Evolutionary conservation across 2,113 vertebrate species (phyloP), one percentile per base, ranked within the genome.

Genomic region (Syrmaticus mikado): DNA sequence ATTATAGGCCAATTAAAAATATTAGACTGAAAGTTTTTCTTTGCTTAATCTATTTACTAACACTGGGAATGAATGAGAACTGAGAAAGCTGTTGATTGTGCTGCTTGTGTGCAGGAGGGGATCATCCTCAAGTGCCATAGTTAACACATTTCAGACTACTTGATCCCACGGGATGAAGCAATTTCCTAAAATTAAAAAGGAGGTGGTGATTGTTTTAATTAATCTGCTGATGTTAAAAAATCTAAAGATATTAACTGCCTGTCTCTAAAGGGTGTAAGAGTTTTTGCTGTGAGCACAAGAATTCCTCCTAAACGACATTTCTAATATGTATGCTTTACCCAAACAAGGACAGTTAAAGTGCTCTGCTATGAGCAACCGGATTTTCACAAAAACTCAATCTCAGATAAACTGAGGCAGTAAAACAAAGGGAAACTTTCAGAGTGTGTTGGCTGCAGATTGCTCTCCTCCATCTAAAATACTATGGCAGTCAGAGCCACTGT

Each of bases 131-230:
- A 70, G 27, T 4, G 32, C 65, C 74, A 34, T 7, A 71, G 64
- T 81, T 80, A 73, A 68, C 72, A 46, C 15, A n/a, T 65, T 87
- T 85, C 43, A 50, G 73, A 73, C 61, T 38, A 64, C 3, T 12
- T 22, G 22, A 58, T 77, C 76, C 80, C 86, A 80, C 5, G 30
- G n/a, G 53, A 88, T 70, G 36, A 90, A 90, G n/a, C 53, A 40
- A 18, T 67, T 90, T 80, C 36, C 72, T 50, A 74, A 86, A 57
- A 92, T 81, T 81, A 88, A 81, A 93, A 94, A 90, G 14, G 45
- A 34, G 92, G 30, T 21, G 41, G 28, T 68, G 65, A 71, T 34
- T 71, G 24, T 53, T 93, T 94, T 55, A 78, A 92, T 92, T 93
- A 93, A 86, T 53, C 27, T 46, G 41, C 34, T 82, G 34, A 65